These are phyloP conservation scores for Lethrus apterus DNA, from an alignment of 1,140 invertebrate genomes.

Conservation along the genomic window DNA sequence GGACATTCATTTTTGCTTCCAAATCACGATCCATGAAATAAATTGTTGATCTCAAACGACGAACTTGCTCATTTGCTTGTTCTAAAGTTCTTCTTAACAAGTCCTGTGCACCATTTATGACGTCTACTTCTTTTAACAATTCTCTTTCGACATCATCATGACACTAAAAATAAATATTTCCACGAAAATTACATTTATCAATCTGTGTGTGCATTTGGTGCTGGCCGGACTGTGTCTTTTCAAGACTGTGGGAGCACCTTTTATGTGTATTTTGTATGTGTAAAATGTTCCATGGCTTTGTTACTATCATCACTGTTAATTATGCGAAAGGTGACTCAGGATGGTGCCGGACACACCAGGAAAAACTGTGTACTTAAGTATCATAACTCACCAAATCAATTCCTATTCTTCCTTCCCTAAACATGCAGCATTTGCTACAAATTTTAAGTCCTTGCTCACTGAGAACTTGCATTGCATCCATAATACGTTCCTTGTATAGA, in stretches of 20 bases:
- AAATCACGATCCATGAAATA: slow-evolving; percentile 77
- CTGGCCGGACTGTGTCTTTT: no score
- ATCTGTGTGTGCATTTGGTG: no score
- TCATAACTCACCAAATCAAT: slow-evolving; percentile 64
- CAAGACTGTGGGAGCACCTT: no score
- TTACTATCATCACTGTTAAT: no score
- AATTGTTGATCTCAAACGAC: slow-evolving; percentile 66
- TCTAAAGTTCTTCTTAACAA: slow-evolving; percentile 64
- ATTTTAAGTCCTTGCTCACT: slow-evolving; percentile 57
- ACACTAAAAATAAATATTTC: slow-evolving; percentile 33
- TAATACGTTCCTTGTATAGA: slow-evolving; percentile 60
- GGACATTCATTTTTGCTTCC: slow-evolving; percentile 69
- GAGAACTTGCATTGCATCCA: slow-evolving; percentile 57
- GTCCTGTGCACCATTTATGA: slow-evolving; percentile 53
- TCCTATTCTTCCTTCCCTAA: slow-evolving; percentile 62
- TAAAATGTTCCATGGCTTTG: no score
- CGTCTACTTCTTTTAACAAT: slow-evolving; percentile 56
- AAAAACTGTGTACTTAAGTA: neutral
- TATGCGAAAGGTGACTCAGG: no score
- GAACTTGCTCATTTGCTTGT: slow-evolving; percentile 71
- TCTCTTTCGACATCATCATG: slow-evolving; percentile 58
- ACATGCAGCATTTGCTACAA: slow-evolving; percentile 59
- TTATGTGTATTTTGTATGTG: no score
- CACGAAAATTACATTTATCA: no score
- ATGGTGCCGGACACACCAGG: no score